Evolutionary conservation across 2,888 invertebrate genomes (phyloP), one percentile per base, ranked within the genome.

Genomic region (Meiosimyza decipiens): DNA sequence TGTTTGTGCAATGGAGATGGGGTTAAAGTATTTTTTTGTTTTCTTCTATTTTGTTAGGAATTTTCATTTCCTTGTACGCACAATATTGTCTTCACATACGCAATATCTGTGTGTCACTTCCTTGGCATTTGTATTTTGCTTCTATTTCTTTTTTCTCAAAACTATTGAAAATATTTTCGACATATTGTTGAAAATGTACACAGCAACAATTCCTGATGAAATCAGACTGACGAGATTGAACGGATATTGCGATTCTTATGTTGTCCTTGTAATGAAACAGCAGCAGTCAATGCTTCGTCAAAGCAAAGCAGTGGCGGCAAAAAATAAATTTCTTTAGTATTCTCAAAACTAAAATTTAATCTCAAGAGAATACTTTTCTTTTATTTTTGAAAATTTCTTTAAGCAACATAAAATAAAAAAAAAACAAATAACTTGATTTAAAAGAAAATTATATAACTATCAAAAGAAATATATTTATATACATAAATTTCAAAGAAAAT

Each of bases 201-300:
- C 40, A 40, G 12, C 22, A 57, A 57, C 22, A 57, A 57, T 13
- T 57, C 9, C 40, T 57, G 55, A 57, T 57, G 57, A 57, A 15
- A 57, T 28, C 28, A n/a, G 28, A 57, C 28, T 57, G 57, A 15
- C 15, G 13, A 57, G 15, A 12, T 57, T 28, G 15, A 57, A 28
- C 57, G 57, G 57, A 57, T 57, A 57, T 57, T 57, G 28, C 57
- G 6, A 22, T 57, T 57, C 28, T 57, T 57, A 57, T 57, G 57
- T 57, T 9, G 28, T 57, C 28, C 13, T 57, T 57, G 57, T 57
- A 28, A 15, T 22, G 15, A 9, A 6, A 2, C 3, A 57, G 22
- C 28, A 28, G 3, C 18, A 57, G 57, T 18, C 2, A 13, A 18
- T 40, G 40, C 28, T 28, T 2, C 0, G 28, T 28, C 28, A 28